These are phyloP conservation scores for Nowickia ferox DNA, from an alignment of 2,888 invertebrate genomes.

Conservation along the genomic window DNA sequence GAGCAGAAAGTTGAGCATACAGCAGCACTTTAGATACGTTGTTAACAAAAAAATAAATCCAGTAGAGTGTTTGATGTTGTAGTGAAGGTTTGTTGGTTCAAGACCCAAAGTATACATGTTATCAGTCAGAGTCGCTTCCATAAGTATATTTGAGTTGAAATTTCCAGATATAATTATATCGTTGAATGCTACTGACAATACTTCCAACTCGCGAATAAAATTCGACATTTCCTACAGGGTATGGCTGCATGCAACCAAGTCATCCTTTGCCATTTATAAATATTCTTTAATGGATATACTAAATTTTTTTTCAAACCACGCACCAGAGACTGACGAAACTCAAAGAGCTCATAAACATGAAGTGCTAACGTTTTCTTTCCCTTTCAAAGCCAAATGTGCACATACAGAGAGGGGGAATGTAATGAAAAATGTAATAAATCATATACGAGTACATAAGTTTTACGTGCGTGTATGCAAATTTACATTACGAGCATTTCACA, in stretches of 20 bases:
- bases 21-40: too few relatives aligned
- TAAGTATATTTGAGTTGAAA: too few relatives aligned
- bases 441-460: not conserved
- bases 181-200: too few relatives aligned
- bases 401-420: not conserved
- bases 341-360: not conserved
- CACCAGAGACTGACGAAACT: not conserved
- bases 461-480: not conserved
- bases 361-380: not conserved
- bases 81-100: too few relatives aligned
- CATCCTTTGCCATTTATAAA: not conserved
- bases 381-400: not conserved
- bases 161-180: too few relatives aligned
- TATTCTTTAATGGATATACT: not conserved
- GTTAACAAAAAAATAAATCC: too few relatives aligned
- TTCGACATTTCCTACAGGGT: too few relatives aligned
- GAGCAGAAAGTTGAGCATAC: not conserved
- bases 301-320: not conserved
- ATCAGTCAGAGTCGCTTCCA: too few relatives aligned
- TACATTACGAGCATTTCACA: not conserved
- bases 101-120: too few relatives aligned
- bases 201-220: too few relatives aligned
- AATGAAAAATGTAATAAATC: slow-evolving; percentile 28
- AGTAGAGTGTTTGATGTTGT: too few relatives aligned
- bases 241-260: too few relatives aligned